Base-by-base conservation (phyloP, 2,888 invertebrate genomes). In the Acrobasis suavella region DNA sequence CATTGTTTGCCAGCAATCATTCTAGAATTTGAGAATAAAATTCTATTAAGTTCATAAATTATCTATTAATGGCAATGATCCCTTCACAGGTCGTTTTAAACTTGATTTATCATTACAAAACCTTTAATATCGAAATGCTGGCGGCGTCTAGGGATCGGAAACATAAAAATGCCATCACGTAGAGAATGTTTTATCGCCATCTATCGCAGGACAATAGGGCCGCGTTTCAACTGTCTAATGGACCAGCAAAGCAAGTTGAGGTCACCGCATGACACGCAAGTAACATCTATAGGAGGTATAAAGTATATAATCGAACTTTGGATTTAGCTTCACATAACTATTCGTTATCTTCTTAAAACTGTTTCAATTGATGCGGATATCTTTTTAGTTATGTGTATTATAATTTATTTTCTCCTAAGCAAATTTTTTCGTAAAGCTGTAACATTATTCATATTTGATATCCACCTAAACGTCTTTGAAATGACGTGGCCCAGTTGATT, bases 111-210 rank as follows among this genome's bases (percentile, higher is more conserved):
- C 68, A 65, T 69, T 72, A 75, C 67, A 71, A 70, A 72, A 50
- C 49, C 67, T 78, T 73, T 75, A 69, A 72, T 75, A 80, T 81
- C 67, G 78, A 79, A 78, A 83, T 83, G 76, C 82, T 67, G 72
- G 69, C 63, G 66, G 78, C 77, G 84, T 81, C 75, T 80, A 80
- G 69, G 76, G 80, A 89, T 90, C 87, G 91, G 91, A 91, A 87
- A 87, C 77, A 91, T 91, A 90, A 90, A 90, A 87, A 91, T 91
- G 82, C 91, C 87, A 76, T 85, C 91, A 90, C 91, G 90, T 85
- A 85, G 77, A 76, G 79, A 79, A 78, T 82, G 78, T 83, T 88
- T 87, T 86, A 90, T 88, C 81, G 85, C 77, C 81, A 81, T 82
- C 81, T 78, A 86, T 82, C 71, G 82, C 76, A 83, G 85, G 86